phyloP scores from a whole-genome alignment of 2,797 vertebrate genomes.

The Peromyscus attwateri region DNA sequence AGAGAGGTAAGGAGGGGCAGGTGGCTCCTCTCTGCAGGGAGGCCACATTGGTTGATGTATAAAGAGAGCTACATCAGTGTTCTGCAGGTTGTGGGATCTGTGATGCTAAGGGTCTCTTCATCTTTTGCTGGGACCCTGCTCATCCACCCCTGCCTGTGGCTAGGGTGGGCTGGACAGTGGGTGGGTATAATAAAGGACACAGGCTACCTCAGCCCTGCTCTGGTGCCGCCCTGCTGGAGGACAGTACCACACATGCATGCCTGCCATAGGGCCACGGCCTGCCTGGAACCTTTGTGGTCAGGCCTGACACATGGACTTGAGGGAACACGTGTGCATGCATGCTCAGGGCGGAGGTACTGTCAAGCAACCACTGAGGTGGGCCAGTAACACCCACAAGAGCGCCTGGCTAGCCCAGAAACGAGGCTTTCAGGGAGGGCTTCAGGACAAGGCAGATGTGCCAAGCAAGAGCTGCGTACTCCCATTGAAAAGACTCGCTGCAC shows the following conservation, averaged over 20 bases:
- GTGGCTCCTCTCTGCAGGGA: not conserved
- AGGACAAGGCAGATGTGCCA: not conserved
- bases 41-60: accelerated
- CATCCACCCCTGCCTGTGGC: not conserved
- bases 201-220: not conserved
- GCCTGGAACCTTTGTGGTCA: not conserved
- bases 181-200: not conserved
- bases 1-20: not conserved
- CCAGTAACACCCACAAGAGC: no score
- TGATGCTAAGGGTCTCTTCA: not conserved
- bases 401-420: not conserved
- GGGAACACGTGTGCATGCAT: no score
- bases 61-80: accelerated
- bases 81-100: not conserved
- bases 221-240: accelerated
- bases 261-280: accelerated
- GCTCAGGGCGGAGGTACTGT: not conserved
- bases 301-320: not conserved
- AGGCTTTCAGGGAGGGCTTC: not conserved
- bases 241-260: accelerated
- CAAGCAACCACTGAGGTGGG: no score
- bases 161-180: no score
- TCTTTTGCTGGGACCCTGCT: not conserved
- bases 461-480: not conserved
- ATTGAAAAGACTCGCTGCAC: not conserved